Percentiles rank a stretch among this genome's conserved stretches.
phyloP scores from a whole-genome alignment of 35 echinoderm and acorn worm genomes.

The Heliocidaris erythrogramma region DNA sequence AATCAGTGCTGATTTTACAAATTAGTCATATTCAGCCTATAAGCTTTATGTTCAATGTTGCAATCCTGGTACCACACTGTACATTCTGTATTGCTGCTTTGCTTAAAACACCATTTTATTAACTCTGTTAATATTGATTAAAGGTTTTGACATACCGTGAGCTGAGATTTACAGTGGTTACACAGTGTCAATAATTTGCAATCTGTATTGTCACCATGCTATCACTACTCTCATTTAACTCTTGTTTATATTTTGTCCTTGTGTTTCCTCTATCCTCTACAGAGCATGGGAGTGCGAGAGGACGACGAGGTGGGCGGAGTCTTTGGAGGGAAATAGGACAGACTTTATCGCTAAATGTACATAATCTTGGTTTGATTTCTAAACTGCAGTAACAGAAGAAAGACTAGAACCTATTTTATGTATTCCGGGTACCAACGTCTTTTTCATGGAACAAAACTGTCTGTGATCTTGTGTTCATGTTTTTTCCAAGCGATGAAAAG shows the following conservation, averaged over 20 bases:
- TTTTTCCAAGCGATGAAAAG: neutral
- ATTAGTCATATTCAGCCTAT: too few relatives aligned
- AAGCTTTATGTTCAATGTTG: too few relatives aligned
- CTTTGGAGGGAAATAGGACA: slow-evolving; percentile 48
- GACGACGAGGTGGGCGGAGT: slow-evolving; percentile 63
- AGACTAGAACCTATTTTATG: neutral
- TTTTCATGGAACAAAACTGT: neutral
- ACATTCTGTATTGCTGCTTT: too few relatives aligned
- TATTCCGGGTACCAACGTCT: neutral
- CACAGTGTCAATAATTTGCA: too few relatives aligned
- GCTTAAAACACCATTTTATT: too few relatives aligned
- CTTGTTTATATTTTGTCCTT: neutral
- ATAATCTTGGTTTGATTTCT: neutral
- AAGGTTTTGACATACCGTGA: too few relatives aligned
- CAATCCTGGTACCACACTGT: too few relatives aligned
- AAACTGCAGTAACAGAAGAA: neutral
- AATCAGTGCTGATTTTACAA: too few relatives aligned
- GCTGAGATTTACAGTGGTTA: too few relatives aligned
- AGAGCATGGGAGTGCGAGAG: slow-evolving; percentile 74
- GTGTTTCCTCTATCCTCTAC: neutral
- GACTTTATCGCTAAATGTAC: neutral
- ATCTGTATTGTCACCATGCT: too few relatives aligned
- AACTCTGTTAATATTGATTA: too few relatives aligned
- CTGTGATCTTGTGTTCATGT: neutral
- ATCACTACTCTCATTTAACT: too few relatives aligned